Evolutionary conservation across 64 coral and sea anemone species (phyloP).

Genomic region (Montipora cactus): DNA sequence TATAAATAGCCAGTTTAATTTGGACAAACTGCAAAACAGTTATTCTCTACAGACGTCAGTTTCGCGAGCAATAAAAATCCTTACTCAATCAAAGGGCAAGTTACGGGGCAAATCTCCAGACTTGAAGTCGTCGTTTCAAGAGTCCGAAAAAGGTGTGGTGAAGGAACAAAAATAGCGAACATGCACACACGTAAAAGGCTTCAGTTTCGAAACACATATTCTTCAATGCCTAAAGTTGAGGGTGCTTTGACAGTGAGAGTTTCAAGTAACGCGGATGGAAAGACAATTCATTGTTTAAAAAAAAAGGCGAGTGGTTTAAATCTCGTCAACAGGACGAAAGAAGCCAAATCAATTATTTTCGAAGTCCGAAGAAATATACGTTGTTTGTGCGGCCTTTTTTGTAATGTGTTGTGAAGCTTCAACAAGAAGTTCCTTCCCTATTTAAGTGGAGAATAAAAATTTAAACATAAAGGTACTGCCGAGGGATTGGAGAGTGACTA

Average conservation of each 20-base stretch:
- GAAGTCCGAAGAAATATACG: background rate
- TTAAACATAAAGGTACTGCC: background rate
- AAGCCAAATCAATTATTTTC: conserved; percentile 19
- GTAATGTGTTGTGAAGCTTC: background rate
- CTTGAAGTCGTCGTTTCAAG: conserved; percentile 8
- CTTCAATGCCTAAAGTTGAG: background rate
- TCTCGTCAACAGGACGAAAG: background rate
- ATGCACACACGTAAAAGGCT: background rate
- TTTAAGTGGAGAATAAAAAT: background rate
- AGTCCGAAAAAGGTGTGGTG: background rate
- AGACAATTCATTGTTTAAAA: conserved; percentile 9
- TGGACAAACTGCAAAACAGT: background rate
- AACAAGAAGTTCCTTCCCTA: no score
- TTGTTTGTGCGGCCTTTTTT: background rate
- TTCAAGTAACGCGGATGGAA: background rate
- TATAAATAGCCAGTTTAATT: background rate
- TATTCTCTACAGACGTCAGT: background rate
- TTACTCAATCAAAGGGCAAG: conserved; percentile 10
- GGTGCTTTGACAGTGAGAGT: conserved; percentile 17
- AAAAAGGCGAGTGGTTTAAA: conserved; percentile 9
- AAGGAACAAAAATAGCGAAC: background rate
- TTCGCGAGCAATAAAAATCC: conserved; percentile 1
- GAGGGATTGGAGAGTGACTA: background rate
- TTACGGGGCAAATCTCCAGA: conserved; percentile 8
- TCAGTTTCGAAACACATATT: background rate